Evolutionary conservation across 2,113 vertebrate species (phyloP).

Genomic region (Chloropsis hardwickii): DNA sequence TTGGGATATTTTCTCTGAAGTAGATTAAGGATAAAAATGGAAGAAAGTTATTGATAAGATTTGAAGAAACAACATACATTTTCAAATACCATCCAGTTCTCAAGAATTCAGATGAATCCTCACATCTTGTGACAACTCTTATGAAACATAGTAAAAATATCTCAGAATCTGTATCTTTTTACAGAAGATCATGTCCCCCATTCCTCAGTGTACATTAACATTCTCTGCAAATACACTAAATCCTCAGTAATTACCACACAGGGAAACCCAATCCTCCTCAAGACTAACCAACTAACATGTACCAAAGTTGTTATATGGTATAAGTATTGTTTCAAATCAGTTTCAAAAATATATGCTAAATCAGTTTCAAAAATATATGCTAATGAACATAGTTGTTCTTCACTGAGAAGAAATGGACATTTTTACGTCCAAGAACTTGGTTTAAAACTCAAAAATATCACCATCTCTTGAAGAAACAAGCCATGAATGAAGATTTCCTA

Average conservation of each 20-base stretch:
- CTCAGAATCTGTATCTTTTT: not conserved
- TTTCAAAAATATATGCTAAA: not conserved
- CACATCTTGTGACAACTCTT: not conserved
- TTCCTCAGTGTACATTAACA: not conserved
- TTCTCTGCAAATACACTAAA: not conserved
- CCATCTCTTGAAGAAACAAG: not conserved
- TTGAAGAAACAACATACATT: not conserved
- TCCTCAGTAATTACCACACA: not conserved
- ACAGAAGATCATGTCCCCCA: not conserved
- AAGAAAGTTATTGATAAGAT: not conserved
- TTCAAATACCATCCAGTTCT: not conserved
- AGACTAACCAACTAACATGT: not conserved
- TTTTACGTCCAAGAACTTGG: not conserved
- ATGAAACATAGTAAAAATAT: not conserved
- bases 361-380: not conserved
- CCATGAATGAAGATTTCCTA: not conserved
- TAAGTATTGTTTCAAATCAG: not conserved
- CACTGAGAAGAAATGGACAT: not conserved
- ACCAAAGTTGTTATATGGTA: not conserved
- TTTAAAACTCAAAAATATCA: not conserved
- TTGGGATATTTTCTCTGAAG: not conserved
- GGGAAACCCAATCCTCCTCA: not conserved
- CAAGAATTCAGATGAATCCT: not conserved
- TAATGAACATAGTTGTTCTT: not conserved
- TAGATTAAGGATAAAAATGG: not conserved